A percentile compares a stretch with the other conserved stretches of the same genome.
Conservation (phyloP, 2,888 invertebrate species). For the Panzeria rudis region DNA sequence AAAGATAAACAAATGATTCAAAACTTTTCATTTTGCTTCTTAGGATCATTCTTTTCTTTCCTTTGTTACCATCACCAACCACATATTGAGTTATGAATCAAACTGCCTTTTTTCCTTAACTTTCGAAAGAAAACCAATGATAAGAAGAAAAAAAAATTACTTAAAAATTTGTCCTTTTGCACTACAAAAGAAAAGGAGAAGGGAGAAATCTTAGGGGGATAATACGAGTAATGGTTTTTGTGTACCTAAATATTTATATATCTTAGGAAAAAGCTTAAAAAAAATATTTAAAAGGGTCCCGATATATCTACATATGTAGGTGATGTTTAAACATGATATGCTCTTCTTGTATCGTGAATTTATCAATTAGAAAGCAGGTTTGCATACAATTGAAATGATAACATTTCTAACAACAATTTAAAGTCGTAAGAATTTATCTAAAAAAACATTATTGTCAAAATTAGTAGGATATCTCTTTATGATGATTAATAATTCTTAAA, state of each 20-base stretch:
- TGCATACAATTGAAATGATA: too few species aligned
- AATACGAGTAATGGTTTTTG: neutral
- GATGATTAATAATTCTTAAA: too few species aligned
- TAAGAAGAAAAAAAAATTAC: slow-evolving; percentile 3
- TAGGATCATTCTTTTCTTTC: slow-evolving; percentile 5
- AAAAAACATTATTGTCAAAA: too few species aligned
- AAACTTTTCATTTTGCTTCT: slow-evolving; percentile 60
- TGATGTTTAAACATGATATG: too few species aligned
- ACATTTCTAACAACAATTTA: too few species aligned
- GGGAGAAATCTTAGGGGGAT: neutral
- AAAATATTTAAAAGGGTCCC: too few species aligned
- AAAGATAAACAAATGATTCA: slow-evolving; percentile 68
- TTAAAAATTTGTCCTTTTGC: slow-evolving; percentile 20
- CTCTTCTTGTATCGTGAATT: too few species aligned
- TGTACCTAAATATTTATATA: neutral
- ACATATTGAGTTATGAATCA: slow-evolving; percentile 52
- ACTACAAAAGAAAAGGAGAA: neutral
- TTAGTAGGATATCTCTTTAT: too few species aligned
- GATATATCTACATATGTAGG: too few species aligned
- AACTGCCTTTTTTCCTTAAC: slow-evolving; percentile 14
- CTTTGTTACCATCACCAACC: slow-evolving; percentile 6
- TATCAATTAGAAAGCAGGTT: too few species aligned
- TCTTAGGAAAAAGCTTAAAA: too few species aligned
- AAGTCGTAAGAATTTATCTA: too few species aligned
- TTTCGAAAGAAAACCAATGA: neutral